These are phyloP conservation scores for Allobates femoralis DNA, from an alignment of 2,797 vertebrate species.

Conservation along the genomic window DNA sequence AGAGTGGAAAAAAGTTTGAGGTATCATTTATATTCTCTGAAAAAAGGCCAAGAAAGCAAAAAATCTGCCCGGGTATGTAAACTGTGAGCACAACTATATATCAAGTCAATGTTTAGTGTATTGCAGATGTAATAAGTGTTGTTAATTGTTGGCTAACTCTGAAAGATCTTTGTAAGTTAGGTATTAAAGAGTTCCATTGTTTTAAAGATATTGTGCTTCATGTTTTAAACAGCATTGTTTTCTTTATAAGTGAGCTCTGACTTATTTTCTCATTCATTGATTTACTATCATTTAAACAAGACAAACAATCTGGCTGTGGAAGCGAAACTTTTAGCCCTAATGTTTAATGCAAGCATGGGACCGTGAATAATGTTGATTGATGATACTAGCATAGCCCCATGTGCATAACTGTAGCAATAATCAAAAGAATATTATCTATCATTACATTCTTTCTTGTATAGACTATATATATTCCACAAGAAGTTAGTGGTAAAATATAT, in stretches of 20 bases:
- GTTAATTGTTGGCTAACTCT: not conserved
- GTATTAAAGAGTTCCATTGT: not conserved
- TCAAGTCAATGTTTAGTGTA: not conserved
- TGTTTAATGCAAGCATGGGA: constrained; percentile 41
- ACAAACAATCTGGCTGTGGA: constrained; percentile 40
- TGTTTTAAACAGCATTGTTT: constrained; percentile 45
- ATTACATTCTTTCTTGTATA: constrained; percentile 34
- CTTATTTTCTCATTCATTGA: constrained; percentile 54
- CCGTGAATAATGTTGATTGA: constrained; percentile 54
- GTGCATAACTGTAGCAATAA: constrained; percentile 32
- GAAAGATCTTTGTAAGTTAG: not conserved
- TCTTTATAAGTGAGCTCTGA: constrained; percentile 30
- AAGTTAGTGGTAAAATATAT: not conserved
- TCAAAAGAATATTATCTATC: constrained; percentile 38
- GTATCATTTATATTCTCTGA: no score
- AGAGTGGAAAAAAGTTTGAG: no score
- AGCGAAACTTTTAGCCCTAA: constrained; percentile 46
- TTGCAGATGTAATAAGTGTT: not conserved
- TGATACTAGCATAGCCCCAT: constrained; percentile 26
- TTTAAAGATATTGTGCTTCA: not conserved
- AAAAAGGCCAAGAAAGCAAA: no score
- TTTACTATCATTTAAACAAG: constrained; percentile 54
- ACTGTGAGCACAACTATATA: no score
- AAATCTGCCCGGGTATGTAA: no score
- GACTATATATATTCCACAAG: not conserved